Percentiles rank a stretch among this genome's conserved stretches.
Evolutionary conservation across 23 tunicate species (phyloP).

Genomic region (Pegea sp.): DNA sequence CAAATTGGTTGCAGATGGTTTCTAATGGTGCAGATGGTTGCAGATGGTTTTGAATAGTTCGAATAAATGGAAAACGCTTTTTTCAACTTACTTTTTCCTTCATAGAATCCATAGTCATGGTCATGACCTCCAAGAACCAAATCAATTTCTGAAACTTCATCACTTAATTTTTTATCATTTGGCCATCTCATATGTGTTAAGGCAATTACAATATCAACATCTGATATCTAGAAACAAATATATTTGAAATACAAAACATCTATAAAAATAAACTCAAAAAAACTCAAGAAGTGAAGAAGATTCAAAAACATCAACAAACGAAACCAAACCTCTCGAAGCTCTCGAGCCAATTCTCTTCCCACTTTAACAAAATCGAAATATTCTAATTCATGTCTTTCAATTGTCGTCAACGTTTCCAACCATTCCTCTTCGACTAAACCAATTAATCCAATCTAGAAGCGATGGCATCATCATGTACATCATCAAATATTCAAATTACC

Average conservation of each 20-base stretch:
- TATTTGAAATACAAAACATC: not conserved
- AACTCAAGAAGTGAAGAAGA: no score
- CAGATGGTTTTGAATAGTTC: no score
- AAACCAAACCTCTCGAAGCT: constrained; percentile 16
- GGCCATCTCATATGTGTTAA: constrained; percentile 95
- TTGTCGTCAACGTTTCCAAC: constrained; percentile 82
- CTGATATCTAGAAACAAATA: constrained; percentile 23
- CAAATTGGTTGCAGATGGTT: no score
- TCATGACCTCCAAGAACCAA: constrained; percentile 87
- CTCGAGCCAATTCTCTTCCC: constrained; percentile 22
- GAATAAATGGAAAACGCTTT: no score
- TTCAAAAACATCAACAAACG: not conserved
- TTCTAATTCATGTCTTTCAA: constrained; percentile 11
- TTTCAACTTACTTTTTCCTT: constrained; percentile 21
- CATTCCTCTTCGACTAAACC: constrained; percentile 92
- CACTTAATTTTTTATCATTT: constrained; percentile 21
- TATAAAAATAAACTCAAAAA: no score
- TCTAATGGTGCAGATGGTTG: no score
- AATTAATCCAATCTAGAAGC: constrained; percentile 32
- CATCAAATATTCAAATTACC: constrained; percentile 5
- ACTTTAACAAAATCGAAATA: constrained; percentile 33
- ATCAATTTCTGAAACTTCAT: constrained; percentile 53
- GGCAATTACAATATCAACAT: constrained; percentile 46
- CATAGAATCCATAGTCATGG: constrained; percentile 50
- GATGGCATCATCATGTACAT: not conserved